Evolutionary conservation across 2,113 vertebrate genomes (phyloP), one percentile per base, ranked within the genome.

Genomic region (Gorsachius goisagi): DNA sequence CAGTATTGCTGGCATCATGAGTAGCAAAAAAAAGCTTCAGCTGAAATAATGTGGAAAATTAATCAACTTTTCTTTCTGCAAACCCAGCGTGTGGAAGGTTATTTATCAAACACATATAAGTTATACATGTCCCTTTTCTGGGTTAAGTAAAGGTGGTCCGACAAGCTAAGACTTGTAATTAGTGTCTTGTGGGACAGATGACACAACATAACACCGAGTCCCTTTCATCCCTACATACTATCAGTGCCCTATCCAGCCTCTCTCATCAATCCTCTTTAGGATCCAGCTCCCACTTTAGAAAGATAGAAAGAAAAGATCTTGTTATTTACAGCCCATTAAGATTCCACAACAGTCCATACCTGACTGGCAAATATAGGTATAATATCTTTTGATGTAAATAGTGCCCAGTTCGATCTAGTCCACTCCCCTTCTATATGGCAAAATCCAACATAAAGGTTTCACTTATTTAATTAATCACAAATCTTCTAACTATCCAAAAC

Each of bases 161-260:
- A 44, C 22, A 24, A 45, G 10, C 27, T 66, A 41, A 87, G 24
- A 45, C 4, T 2, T 6, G 24, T 50, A 35, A 15, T 35, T 53
- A 6, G 0, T 14, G 17, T 55, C 27, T 50, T 41, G 16, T 3
- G 5, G 35, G 53, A 41, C 8, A 37, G 10, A 5, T 30, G 9
- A 21, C 1, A 0, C 2, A 1, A 11, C 0, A 33, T 56, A 45
- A 37, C 24, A 35, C 14, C 7, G 1, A 59, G 16, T 60, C 33
- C 7, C 35, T 69, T 88, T 64, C 3, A 4, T 60, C 39, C 23
- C 23, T 47, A 5, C 28, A 9, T 49, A 22, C 9, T 44, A 13
- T 14, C 35, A 77, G 1, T 52, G 22, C 11, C 53, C 22, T 73
- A 5, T 78, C 15, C 30, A 74, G 20, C 17, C 49, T 77, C 28